These are phyloP conservation scores for Tachycineta bicolor DNA, from an alignment of 2,113 vertebrate genomes.

Conservation along the genomic window DNA sequence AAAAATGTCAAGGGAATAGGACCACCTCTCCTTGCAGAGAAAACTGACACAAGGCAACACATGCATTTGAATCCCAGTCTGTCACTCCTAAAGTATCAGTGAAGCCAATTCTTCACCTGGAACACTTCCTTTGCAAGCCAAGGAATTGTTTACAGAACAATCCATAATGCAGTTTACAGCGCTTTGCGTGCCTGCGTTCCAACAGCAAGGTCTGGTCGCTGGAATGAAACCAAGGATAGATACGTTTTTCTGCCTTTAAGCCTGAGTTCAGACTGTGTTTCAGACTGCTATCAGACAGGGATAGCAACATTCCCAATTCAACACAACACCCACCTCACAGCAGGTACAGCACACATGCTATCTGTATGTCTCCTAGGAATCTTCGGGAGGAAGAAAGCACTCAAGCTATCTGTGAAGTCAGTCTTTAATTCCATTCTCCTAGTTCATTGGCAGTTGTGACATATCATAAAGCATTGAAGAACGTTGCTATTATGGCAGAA, in stretches of 20 bases:
- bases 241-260: background rate
- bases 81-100: background rate
- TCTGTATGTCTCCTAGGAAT: background rate
- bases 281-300: background rate
- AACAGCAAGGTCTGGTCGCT: background rate
- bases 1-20: background rate
- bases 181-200: background rate
- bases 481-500: background rate
- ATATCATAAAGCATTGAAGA: background rate
- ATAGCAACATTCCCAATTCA: background rate
- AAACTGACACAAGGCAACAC: background rate
- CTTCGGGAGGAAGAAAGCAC: background rate
- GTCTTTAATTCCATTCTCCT: background rate
- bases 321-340: background rate
- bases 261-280: background rate
- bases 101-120: background rate
- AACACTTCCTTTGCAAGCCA: background rate
- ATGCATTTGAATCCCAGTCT: background rate
- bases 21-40: background rate
- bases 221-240: background rate
- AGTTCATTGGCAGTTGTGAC: background rate
- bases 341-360: fast-evolving
- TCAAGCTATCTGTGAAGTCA: background rate
- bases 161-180: background rate
- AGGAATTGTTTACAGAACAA: background rate